Conservation (phyloP, 2,888 invertebrate genomes). For the Cybosia mesomella region DNA sequence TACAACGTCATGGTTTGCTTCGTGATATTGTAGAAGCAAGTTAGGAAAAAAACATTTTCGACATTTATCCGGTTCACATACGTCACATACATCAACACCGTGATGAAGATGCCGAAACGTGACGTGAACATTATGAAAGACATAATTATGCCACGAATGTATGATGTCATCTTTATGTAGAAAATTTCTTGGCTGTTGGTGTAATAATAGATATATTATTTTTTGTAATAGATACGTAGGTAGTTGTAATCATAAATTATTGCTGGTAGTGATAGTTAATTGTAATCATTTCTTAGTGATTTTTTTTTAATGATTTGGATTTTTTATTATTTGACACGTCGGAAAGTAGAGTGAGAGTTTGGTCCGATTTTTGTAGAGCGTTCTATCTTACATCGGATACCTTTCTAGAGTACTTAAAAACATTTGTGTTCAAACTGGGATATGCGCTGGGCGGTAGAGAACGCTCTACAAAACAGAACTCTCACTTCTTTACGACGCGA, state of each 20-base stretch:
- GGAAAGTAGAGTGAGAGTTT: too few relatives aligned
- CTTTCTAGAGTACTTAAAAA: too few relatives aligned
- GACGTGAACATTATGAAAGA: conserved; percentile 89
- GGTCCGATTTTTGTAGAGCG: too few relatives aligned
- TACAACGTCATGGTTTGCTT: conserved; percentile 91
- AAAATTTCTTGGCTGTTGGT: conserved; percentile 72
- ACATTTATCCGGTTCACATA: conserved; percentile 88
- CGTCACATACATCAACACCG: conserved; percentile 88
- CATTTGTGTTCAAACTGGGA: too few relatives aligned
- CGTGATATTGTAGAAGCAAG: conserved; percentile 91
- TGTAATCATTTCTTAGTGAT: too few relatives aligned
- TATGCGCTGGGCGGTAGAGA: too few relatives aligned
- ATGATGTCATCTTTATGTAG: conserved; percentile 80
- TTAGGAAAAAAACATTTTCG: conserved; percentile 91
- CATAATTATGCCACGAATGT: conserved; percentile 86
- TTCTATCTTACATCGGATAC: too few relatives aligned
- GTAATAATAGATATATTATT: conserved; percentile 15
- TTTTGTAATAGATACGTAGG: neutral
- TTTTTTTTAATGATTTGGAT: too few relatives aligned
- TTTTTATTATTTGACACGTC: too few relatives aligned
- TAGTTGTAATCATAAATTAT: neutral
- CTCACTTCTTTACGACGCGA: too few relatives aligned
- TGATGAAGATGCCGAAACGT: conserved; percentile 90
- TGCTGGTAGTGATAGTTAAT: neutral
- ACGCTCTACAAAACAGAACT: too few relatives aligned